Base-by-base conservation (phyloP, 1,140 invertebrate genomes). In the Panulirus ornatus region DNA sequence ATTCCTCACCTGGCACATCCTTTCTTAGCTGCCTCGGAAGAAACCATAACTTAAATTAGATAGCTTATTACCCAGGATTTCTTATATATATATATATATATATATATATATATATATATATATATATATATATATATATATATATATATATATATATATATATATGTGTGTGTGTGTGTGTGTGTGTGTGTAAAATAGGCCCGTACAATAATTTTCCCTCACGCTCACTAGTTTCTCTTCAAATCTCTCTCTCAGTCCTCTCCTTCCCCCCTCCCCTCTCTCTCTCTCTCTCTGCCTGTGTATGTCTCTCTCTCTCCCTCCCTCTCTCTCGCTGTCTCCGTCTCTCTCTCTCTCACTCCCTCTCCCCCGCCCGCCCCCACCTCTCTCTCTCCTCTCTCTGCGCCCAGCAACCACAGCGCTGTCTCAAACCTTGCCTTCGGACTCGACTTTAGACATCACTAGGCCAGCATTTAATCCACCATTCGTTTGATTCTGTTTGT, bases 291-390 rank as follows among this genome's bases (percentile, higher is more conserved):
- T 81, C 78, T 81, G 5, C 54, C 78, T 81, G 44, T 81, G 44
- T 58, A 22, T 58, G 44, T 81, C 78, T 81, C 44, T 81, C 78
- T 81, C n/a, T 58, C 78, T 81, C 78, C 30, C 78, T 58, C n/a
- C 27, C 78, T 54, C 47, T 54, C 44, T 54, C 78, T 54, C 30
- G 11, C 78, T 42, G 11, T 27, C n/a, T n/a, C 9, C 44, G 2
- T 44, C 66, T 75, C 66, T 85, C 83, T 73, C 63, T 84, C 63
- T 84, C 83, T 84, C 83, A 47, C 83, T 73, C 83, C 51, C 70
- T 36, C 34, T 63, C 36, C 30, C 34, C 42, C 81, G 9, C 42
- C n/a, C 44, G 8, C 38, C 16, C 27, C 76, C n/a, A 0, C 44
- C 14, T 44, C 40, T 47, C 42, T 30, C 40, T 19, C 76, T 79